Evolutionary conservation across 2,888 invertebrate genomes (phyloP).

Genomic region (Laspeyria flexula): DNA sequence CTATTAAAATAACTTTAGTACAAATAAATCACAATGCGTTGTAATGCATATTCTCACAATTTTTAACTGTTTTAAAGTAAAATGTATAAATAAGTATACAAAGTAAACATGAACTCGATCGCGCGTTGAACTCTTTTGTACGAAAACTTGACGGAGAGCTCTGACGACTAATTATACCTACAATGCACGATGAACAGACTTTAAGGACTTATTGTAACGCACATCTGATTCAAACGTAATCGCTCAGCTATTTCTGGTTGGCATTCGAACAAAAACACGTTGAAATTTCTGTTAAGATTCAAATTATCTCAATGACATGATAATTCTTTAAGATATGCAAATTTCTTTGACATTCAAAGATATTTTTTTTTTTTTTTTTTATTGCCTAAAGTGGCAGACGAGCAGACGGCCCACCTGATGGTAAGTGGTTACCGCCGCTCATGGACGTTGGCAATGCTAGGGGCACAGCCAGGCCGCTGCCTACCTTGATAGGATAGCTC

Average conservation of each 20-base stretch:
- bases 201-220: background rate
- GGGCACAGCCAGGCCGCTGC: too few species aligned
- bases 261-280: background rate
- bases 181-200: background rate
- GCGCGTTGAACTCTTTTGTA: constrained; percentile 71
- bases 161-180: constrained; percentile 1
- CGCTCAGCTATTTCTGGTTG: background rate
- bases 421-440: too few species aligned
- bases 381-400: too few species aligned
- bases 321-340: background rate
- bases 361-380: too few species aligned
- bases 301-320: background rate
- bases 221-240: background rate
- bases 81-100: too few species aligned
- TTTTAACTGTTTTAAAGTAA: too few species aligned
- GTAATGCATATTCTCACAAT: too few species aligned
- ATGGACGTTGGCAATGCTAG: too few species aligned
- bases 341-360: background rate
- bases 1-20: too few species aligned
- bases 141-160: constrained; percentile 9
- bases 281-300: background rate
- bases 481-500: too few species aligned
- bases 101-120: constrained; percentile 14
- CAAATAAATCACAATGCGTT: too few species aligned
- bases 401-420: too few species aligned